A percentile compares a stretch with the other conserved stretches of the same genome.
Conservation (phyloP, 2,113 vertebrate species). For the Spilogale gracilis region DNA sequence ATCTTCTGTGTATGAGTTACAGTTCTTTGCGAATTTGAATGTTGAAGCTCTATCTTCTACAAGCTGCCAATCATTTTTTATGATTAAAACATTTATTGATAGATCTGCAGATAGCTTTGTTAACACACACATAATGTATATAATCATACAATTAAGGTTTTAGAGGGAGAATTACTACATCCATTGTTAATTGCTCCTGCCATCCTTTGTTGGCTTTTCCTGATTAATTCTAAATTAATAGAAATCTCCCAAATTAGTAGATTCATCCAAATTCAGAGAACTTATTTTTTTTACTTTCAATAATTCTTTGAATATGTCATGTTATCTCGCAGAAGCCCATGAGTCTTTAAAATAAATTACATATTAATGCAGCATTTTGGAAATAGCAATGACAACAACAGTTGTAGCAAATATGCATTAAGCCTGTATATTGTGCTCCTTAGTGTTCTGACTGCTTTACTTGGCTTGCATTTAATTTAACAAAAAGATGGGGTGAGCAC, state of each 20-base stretch:
- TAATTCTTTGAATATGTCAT: background rate
- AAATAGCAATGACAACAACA: background rate
- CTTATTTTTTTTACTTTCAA: background rate
- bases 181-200: background rate
- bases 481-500: background rate
- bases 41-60: background rate
- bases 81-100: conserved; percentile 8
- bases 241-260: conserved; percentile 23
- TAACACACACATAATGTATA: background rate
- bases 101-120: background rate
- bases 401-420: background rate
- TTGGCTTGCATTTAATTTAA: background rate
- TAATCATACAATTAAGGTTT: background rate
- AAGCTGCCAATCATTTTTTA: background rate
- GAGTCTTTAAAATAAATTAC: background rate
- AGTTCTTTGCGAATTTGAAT: conserved; percentile 43
- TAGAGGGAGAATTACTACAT: background rate
- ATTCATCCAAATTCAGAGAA: background rate
- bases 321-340: background rate
- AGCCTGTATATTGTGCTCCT: background rate
- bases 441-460: background rate
- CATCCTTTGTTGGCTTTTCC: background rate
- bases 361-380: background rate
- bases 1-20: background rate
- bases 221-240: conserved; percentile 47